Base-by-base conservation (phyloP, 2,113 vertebrate species). In the Amphiprion percula region DNA sequence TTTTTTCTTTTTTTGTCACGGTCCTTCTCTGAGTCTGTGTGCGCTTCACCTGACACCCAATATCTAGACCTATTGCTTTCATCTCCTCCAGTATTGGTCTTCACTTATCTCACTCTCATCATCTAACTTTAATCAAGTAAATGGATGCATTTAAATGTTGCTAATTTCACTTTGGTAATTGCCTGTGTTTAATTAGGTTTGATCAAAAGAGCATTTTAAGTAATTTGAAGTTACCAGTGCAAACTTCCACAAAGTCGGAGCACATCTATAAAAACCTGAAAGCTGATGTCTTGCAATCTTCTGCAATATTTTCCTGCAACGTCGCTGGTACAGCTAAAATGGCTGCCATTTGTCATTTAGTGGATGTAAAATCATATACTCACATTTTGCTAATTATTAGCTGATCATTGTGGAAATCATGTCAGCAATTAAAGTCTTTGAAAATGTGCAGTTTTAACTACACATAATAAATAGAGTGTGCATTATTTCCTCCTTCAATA, bases 121-220 rank as follows among this genome's bases (percentile, higher is more conserved):
- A 94, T 95, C 93, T 93, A 92, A 91, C 91, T 93, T 94, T 94
- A 95, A 95, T 95, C 94, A 95, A 93, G 86, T 88, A 93, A 95
- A 95, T 95, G 94, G 95, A 90, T 87, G 90, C 87, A 78, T 93
- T 93, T 94, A 95, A 94, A 94, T 90, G 91, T 90, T 87, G 92
- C 92, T 94, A 93, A 95, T 95, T 94, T 94, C 88, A 92, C 86
- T 92, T 92, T 86, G 87, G 90, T 94, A 94, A 94, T 95, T 95
- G 92, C 87, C 56, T 63, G 81, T 89, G 82, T 94, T 95, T 93
- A 94, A 95, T 95, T 93, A 91, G 91, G 89, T 93, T 90, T 93
- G 84, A 93, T 94, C 85, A 94, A 90, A 94, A 85, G 68, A 84
- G 85, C 85, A 79, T 91, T 93, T 92, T 75, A 91, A 84, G 78